These are phyloP conservation scores for Drosophila hydei DNA, from an alignment of 1,140 invertebrate genomes.

Conservation along the genomic window DNA sequence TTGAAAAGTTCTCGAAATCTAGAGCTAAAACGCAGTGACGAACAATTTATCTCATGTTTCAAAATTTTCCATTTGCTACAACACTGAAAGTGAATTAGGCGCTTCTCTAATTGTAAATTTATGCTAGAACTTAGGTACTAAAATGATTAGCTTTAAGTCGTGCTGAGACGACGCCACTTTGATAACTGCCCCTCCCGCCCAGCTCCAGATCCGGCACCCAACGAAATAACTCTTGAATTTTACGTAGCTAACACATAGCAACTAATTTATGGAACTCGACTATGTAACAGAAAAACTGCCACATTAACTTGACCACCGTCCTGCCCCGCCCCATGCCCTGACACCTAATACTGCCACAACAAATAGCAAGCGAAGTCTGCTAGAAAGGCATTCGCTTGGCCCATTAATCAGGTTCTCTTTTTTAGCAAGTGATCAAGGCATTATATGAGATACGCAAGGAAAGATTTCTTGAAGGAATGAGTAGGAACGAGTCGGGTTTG, in stretches of 20 bases:
- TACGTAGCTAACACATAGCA: slow-evolving; percentile 24
- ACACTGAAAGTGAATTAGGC: slow-evolving; percentile 77
- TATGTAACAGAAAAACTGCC: slow-evolving; percentile 69
- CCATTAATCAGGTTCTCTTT: slow-evolving; percentile 9
- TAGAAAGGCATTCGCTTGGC: slow-evolving; percentile 1
- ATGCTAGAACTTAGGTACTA: slow-evolving; percentile 72
- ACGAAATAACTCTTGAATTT: slow-evolving; percentile 29
- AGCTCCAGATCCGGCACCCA: slow-evolving; percentile 25
- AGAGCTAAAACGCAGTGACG: slow-evolving; percentile 47
- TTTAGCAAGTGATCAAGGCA: slow-evolving; percentile 13
- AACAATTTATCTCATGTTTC: slow-evolving; percentile 78
- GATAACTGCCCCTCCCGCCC: slow-evolving; percentile 45
- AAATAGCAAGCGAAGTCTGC: slow-evolving; percentile 38
- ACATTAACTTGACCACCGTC: slow-evolving; percentile 50
- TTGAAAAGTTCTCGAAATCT: slow-evolving; percentile 52
- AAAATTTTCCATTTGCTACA: slow-evolving; percentile 72
- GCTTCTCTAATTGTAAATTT: slow-evolving; percentile 75
- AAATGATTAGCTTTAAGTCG: slow-evolving; percentile 74
- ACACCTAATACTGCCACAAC: slow-evolving; percentile 59
- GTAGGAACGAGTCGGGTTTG: slow-evolving; percentile 22
- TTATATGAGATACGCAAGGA: slow-evolving; percentile 7
- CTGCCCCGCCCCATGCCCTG: slow-evolving; percentile 20
- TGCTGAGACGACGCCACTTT: slow-evolving; percentile 45
- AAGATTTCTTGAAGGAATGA: slow-evolving; percentile 3
- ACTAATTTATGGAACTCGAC: slow-evolving; percentile 46